Evolutionary conservation across 1,140 invertebrate genomes (phyloP).

Genomic region (Ericerus pela): DNA sequence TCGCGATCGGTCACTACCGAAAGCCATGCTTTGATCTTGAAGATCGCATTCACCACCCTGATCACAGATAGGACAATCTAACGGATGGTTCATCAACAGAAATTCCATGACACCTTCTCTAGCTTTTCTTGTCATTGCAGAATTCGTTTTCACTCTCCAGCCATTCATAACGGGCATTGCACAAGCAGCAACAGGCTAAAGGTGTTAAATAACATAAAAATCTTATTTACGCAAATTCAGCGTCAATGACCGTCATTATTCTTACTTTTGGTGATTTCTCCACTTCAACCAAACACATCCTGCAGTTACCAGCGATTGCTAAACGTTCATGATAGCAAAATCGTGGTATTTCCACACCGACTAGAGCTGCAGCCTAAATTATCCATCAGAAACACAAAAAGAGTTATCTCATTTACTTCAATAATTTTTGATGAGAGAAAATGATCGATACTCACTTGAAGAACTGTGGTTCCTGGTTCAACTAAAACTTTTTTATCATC

Average conservation of each 20-base stretch:
- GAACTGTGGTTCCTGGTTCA: conserved; percentile 88
- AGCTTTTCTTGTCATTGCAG: conserved; percentile 84
- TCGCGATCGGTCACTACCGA: conserved; percentile 87
- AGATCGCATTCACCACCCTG: conserved; percentile 99
- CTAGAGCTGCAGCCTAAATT: conserved; percentile 76
- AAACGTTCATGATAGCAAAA: conserved; percentile 99
- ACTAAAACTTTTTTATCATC: conserved; percentile 92
- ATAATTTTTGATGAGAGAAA: background rate
- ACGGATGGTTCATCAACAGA: conserved; percentile 90
- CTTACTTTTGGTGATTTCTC: conserved; percentile 77
- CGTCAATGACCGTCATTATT: background rate
- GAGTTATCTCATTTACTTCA: conserved; percentile 9
- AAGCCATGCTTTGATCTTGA: conserved; percentile 98
- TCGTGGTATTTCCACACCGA: conserved; percentile 93
- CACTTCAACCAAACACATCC: conserved; percentile 99
- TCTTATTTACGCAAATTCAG: background rate
- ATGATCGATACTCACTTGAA: conserved; percentile 53
- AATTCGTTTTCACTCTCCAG: conserved; percentile 93
- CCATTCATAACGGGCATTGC: conserved; percentile 99
- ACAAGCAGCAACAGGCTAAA: conserved; percentile 94
- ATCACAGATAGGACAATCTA: conserved; percentile 99
- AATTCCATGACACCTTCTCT: conserved; percentile 99
- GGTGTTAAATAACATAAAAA: background rate
- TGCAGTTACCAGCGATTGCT: conserved; percentile 93
- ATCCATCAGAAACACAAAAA: conserved; percentile 14